phyloP scores from a whole-genome alignment of 2,888 invertebrate genomes.

The Hoplodrina ambigua region DNA sequence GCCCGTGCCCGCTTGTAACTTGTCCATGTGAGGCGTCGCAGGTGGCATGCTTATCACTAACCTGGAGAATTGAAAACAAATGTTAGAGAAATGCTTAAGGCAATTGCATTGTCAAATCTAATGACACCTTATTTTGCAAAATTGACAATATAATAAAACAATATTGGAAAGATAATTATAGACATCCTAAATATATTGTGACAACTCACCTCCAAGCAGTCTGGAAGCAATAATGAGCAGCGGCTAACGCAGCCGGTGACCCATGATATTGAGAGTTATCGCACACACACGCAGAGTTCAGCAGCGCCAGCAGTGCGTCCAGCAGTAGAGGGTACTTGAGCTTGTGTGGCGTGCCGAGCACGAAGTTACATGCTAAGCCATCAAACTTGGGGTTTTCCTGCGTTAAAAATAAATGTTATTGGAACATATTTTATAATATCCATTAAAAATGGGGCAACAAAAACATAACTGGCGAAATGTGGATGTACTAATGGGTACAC shows the following conservation, averaged over 20 bases:
- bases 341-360: constrained; percentile 97
- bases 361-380: constrained; percentile 97
- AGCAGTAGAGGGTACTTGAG: constrained; percentile 96
- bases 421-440: not conserved
- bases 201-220: constrained; percentile 93
- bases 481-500: no score
- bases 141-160: no score
- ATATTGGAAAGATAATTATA: no score
- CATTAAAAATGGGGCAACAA: not conserved
- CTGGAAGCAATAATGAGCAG: constrained; percentile 97
- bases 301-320: constrained; percentile 95
- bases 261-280: constrained; percentile 85
- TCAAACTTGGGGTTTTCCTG: constrained; percentile 97
- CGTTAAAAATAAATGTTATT: not conserved
- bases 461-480: no score
- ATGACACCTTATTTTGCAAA: no score
- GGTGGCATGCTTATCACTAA: constrained; percentile 96
- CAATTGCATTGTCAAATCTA: no score
- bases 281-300: constrained; percentile 94
- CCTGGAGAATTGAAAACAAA: constrained; percentile 77
- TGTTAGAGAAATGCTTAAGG: no score
- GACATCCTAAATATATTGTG: no score
- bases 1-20: constrained; percentile 93
- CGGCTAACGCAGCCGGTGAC: constrained; percentile 92
- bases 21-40: constrained; percentile 96